phyloP scores from a whole-genome alignment of 2,888 invertebrate species.

The Drosophila hamatofila region DNA sequence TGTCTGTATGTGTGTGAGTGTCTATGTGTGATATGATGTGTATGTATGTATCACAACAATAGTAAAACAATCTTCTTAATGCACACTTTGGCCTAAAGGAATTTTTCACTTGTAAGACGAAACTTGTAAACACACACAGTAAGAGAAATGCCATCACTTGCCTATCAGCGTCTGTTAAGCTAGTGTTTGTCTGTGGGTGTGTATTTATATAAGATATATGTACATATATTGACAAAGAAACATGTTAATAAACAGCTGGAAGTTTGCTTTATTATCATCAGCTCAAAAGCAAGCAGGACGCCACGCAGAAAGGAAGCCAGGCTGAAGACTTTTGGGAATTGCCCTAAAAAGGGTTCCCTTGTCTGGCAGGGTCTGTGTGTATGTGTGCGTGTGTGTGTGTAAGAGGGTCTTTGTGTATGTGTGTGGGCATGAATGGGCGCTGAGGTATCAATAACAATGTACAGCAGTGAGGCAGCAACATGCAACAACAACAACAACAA shows the following conservation, averaged over 20 bases:
- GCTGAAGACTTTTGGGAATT: slow-evolving; percentile 56
- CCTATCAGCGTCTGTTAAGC: slow-evolving; percentile 63
- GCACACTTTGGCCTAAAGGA: slow-evolving; percentile 82
- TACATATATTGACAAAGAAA: slow-evolving; percentile 71
- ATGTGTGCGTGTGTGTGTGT: slow-evolving; percentile 10
- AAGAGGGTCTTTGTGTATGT: slow-evolving; percentile 18
- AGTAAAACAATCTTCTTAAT: slow-evolving; percentile 82
- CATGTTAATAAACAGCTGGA: slow-evolving; percentile 81
- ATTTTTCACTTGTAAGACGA: slow-evolving; percentile 78
- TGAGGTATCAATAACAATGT: slow-evolving; percentile 79
- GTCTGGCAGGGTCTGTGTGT: slow-evolving; percentile 30
- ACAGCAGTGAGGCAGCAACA: slow-evolving; percentile 37
- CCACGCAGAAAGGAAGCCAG: slow-evolving; percentile 29
- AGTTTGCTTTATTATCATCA: slow-evolving; percentile 78
- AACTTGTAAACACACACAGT: slow-evolving; percentile 49
- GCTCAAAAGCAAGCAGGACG: slow-evolving; percentile 32
- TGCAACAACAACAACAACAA: slow-evolving; percentile 41
- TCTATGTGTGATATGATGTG: slow-evolving; percentile 20
- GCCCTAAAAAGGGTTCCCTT: slow-evolving; percentile 66
- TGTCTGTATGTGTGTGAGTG: slow-evolving; percentile 32
- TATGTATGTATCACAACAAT: slow-evolving; percentile 71
- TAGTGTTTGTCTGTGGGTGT: slow-evolving; percentile 32
- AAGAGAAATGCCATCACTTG: slow-evolving; percentile 20
- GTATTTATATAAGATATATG: slow-evolving; percentile 29
- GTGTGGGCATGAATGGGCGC: slow-evolving; percentile 43